Conservation (phyloP, 2,797 vertebrate species). For the Hyperoplus lanceolatus region DNA sequence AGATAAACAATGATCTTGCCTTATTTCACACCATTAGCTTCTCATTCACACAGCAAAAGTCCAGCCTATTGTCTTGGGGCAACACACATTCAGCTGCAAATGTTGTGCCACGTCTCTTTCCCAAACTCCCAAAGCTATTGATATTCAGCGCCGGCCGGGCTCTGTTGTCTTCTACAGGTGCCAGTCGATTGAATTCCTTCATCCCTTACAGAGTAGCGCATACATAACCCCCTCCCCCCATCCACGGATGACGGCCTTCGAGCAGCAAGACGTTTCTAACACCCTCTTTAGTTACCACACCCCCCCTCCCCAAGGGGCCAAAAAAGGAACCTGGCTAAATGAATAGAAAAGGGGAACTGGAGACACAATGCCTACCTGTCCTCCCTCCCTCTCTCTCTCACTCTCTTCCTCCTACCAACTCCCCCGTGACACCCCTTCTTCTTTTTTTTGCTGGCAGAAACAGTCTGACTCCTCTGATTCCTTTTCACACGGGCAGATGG, state of each 20-base stretch:
- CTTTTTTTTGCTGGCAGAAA: conserved; percentile 57
- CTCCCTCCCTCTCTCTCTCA: conserved; percentile 59
- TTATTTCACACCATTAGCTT: neutral
- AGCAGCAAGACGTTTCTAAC: conserved; percentile 75
- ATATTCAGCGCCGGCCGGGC: conserved; percentile 31
- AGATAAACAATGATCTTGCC: neutral
- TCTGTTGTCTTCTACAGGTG: conserved; percentile 54
- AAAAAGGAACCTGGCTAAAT: conserved; percentile 65
- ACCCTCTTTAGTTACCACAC: conserved; percentile 79
- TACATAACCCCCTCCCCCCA: conserved; percentile 59
- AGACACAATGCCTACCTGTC: conserved; percentile 79
- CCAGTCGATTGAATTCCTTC: conserved; percentile 68
- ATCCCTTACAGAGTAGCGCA: conserved; percentile 40
- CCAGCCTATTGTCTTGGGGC: conserved; percentile 24
- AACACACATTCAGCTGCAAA: conserved; percentile 42
- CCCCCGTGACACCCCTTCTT: conserved; percentile 65
- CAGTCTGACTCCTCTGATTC: conserved; percentile 53
- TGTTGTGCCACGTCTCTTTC: conserved; percentile 38
- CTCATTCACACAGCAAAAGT: conserved; percentile 18
- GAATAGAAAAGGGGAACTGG: conserved; percentile 73
- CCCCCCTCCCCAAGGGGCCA: conserved; percentile 69
- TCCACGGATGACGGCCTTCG: conserved; percentile 59
- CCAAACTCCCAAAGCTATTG: conserved; percentile 34
- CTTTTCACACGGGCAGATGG: conserved; percentile 73
- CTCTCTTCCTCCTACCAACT: conserved; percentile 56